Conservation (phyloP, 2,113 vertebrate species). For the Phaethornis superciliosus region DNA sequence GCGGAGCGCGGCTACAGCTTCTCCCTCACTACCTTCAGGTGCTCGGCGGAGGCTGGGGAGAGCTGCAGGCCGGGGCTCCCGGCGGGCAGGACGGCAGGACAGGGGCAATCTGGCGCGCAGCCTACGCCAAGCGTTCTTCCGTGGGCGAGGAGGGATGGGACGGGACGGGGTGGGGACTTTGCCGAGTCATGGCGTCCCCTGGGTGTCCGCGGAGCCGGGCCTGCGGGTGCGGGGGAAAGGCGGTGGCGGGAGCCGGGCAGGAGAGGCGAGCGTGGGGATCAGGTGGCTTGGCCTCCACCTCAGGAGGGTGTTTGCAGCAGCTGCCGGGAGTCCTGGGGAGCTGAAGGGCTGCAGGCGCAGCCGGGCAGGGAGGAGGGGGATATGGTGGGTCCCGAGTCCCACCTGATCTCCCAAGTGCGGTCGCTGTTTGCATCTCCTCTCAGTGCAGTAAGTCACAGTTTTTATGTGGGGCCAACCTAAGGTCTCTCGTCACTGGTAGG, state of each 20-base stretch:
- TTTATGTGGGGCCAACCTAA: rapidly evolving
- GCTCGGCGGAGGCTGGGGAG: not conserved
- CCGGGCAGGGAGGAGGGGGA: too few species aligned
- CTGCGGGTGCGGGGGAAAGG: not conserved
- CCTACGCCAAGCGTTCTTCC: rapidly evolving
- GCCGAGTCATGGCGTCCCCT: constrained; percentile 60
- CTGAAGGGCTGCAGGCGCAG: not conserved
- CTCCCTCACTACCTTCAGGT: constrained; percentile 98
- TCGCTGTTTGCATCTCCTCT: too few species aligned
- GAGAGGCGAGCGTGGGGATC: not conserved
- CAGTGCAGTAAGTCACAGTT: not conserved
- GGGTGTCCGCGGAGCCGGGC: not conserved
- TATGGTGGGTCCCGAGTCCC: not conserved
- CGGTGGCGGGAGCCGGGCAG: not conserved
- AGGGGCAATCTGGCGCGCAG: not conserved
- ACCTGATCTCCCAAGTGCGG: rapidly evolving
- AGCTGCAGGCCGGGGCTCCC: rapidly evolving
- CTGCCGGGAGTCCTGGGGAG: not conserved
- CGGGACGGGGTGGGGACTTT: not conserved
- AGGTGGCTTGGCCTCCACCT: not conserved
- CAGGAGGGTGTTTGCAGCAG: rapidly evolving
- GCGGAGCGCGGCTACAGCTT: constrained; percentile 97
- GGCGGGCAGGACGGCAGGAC: too few species aligned
- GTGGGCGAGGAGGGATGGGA: rapidly evolving
- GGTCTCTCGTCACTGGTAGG: not conserved